Conservation (phyloP, 1,140 invertebrate genomes). For the Drosophila ohnishii region DNA sequence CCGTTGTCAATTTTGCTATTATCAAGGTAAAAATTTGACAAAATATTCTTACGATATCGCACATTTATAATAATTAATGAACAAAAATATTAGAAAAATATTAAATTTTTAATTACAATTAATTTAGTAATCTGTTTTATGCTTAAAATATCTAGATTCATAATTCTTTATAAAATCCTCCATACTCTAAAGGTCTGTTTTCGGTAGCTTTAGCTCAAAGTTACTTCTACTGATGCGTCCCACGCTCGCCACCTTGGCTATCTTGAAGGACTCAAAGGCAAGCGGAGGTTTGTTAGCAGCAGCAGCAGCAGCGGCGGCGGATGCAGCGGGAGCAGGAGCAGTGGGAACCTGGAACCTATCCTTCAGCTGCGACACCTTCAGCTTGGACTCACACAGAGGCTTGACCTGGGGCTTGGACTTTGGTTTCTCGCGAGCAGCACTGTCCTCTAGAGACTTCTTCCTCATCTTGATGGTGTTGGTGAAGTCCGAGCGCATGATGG, state of each 20-base stretch:
- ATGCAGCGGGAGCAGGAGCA: slow-evolving; percentile 26
- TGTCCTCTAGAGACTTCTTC: slow-evolving; percentile 81
- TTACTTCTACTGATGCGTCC: slow-evolving; percentile 66
- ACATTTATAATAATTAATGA: no score
- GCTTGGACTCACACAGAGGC: slow-evolving; percentile 61
- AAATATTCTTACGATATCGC: no score
- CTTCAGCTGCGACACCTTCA: slow-evolving; percentile 79
- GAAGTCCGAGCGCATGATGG: slow-evolving; percentile 81
- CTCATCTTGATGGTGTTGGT: slow-evolving; percentile 82
- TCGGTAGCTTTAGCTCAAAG: not conserved
- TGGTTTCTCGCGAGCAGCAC: slow-evolving; percentile 65
- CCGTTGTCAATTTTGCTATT: no score
- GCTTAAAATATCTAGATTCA: not conserved
- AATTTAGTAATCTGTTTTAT: no score
- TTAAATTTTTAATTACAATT: no score
- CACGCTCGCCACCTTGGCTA: slow-evolving; percentile 63
- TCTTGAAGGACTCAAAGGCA: slow-evolving; percentile 46
- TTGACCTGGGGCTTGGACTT: slow-evolving; percentile 54
- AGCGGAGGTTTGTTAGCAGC: slow-evolving; percentile 45
- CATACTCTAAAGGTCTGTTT: slow-evolving; percentile 9
- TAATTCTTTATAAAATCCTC: not conserved
- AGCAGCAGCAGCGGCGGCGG: slow-evolving; percentile 10
- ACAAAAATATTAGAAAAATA: no score
- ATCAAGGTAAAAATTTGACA: no score
- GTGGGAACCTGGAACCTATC: slow-evolving; percentile 60